Evolutionary conservation across 92 coral and sea anemone genomes (phyloP), one percentile per base, ranked within the genome.

Genomic region (Heteractis magnifica): DNA sequence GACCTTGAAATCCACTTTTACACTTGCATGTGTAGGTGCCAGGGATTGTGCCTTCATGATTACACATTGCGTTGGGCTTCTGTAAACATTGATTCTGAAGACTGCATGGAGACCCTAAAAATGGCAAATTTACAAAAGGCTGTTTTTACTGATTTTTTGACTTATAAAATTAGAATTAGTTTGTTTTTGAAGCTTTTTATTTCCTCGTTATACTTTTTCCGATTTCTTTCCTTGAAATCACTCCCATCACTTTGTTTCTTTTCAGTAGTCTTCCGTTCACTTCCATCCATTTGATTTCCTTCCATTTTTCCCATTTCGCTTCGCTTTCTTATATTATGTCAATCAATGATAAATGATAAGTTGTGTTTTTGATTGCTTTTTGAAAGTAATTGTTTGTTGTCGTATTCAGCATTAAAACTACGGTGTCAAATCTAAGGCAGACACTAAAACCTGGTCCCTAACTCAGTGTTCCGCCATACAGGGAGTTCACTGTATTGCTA

Each of bases 21-120:
- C 76, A 72, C 13, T 34, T 72, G 51, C 76, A 72, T 49, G 50
- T 72, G 51, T 72, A 72, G 18, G 49, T 49, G 50, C 76, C 76
- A 4, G 26, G 50, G 1, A 3, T 72, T 12, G 0, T 26, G 49
- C 20, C 19, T 6, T 72, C 76, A 6, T 14, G 3, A 9, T 11
- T 5, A 5, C 76, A 72, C 76, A 5, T 49, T 8, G 73, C 73
- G 44, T 68, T 68, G 9, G 21, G 16, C 44, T 8, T n/a, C 9
- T 68, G 8, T 18, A 8, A 7, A 68, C 73, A 68, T 7, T 23
- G 16, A 68, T 68, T 68, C 44, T 68, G 16, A 68, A 68, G 12
- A 8, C 44, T 68, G 12, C 73, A 68, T 68, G 21, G 10, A 18
- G 73, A 68, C 16, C 73, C 73, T 68, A 23, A 18, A 68, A n/a